Conservation (phyloP, 2,113 vertebrate genomes). For the Macaca nemestrina region DNA sequence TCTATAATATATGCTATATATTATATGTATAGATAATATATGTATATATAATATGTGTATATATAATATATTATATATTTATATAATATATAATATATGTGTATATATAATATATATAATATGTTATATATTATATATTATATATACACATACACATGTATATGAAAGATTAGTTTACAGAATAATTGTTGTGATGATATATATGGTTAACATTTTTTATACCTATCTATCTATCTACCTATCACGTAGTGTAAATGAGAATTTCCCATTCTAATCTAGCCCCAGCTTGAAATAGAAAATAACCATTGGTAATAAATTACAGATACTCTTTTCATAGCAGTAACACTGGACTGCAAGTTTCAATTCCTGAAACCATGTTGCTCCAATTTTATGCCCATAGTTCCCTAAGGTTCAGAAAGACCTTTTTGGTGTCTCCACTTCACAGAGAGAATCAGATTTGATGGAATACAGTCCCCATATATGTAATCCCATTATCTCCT, state of each 20-base stretch:
- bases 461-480: background rate
- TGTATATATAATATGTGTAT: no score
- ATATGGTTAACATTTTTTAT: background rate
- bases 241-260: background rate
- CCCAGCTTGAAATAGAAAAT: conserved; percentile 24
- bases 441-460: background rate
- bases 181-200: background rate
- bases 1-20: no score
- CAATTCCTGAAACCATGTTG: background rate
- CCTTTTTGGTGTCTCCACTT: background rate
- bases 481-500: background rate
- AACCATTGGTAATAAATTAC: background rate
- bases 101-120: no score
- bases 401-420: background rate
- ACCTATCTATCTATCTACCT: background rate
- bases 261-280: background rate
- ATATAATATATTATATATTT: no score
- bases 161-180: background rate
- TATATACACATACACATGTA: background rate
- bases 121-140: background rate
- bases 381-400: background rate
- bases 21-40: no score
- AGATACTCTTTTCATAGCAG: background rate
- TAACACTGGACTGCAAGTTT: background rate
- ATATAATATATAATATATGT: no score